Evolutionary conservation across 2,113 vertebrate species (phyloP).

Genomic region (Dicrurus megarhynchus): DNA sequence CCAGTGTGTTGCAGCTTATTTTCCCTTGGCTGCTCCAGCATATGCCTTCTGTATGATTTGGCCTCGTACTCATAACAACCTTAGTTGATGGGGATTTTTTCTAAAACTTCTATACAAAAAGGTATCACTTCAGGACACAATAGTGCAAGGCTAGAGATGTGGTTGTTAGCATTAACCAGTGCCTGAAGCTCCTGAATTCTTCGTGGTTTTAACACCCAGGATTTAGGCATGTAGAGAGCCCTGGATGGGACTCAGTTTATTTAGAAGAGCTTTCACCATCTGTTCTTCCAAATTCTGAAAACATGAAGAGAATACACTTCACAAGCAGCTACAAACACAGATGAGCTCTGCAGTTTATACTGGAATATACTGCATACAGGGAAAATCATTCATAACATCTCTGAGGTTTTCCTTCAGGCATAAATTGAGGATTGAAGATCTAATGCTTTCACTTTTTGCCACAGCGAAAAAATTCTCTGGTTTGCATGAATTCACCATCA

Average conservation of each 20-base stretch:
- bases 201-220: background rate
- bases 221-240: background rate
- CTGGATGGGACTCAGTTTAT: background rate
- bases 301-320: background rate
- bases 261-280: conserved; percentile 17
- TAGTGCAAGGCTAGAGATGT: background rate
- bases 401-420: background rate
- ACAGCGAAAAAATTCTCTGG: background rate
- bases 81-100: background rate
- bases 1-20: background rate
- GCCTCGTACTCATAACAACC: background rate
- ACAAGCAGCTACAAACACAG: background rate
- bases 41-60: background rate
- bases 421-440: background rate
- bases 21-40: background rate
- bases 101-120: background rate
- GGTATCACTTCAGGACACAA: background rate
- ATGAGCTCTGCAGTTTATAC: background rate
- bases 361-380: background rate
- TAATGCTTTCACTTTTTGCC: background rate
- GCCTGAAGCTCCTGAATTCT: background rate
- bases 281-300: conserved; percentile 14
- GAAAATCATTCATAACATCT: background rate
- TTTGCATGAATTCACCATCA: background rate
- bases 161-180: background rate